These are phyloP conservation scores for Phaetusa simplex DNA, from an alignment of 2,113 vertebrate genomes.

Conservation along the genomic window DNA sequence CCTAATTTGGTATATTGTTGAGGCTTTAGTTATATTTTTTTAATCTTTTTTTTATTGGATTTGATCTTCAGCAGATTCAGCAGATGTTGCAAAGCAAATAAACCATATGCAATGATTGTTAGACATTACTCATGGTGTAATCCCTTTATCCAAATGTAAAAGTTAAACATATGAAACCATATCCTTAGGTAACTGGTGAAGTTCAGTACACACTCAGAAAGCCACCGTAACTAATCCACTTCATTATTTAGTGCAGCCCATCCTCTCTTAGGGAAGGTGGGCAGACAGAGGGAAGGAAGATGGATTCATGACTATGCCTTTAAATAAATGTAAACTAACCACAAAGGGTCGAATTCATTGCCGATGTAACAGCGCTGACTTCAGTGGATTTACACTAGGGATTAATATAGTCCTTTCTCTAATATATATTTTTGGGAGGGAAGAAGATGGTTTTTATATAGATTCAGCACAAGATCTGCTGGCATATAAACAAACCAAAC, in stretches of 20 bases:
- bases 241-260: neutral
- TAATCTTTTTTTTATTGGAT: slow-evolving; percentile 16
- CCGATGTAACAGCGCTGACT: neutral
- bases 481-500: slow-evolving; percentile 74
- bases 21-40: neutral
- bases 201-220: neutral
- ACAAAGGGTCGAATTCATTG: neutral
- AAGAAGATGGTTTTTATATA: neutral
- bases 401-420: neutral
- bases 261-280: neutral
- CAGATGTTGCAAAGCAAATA: slow-evolving; percentile 69
- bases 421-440: neutral
- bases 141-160: slow-evolving; percentile 63
- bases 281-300: neutral
- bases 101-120: slow-evolving; percentile 7
- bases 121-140: slow-evolving; percentile 65
- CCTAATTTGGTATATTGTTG: neutral
- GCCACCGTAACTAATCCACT: neutral
- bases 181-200: slow-evolving; percentile 29
- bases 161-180: slow-evolving; percentile 59
- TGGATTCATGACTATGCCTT: neutral
- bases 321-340: neutral
- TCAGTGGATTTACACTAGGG: neutral
- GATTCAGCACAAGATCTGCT: slow-evolving; percentile 61
- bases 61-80: slow-evolving; percentile 59